Conservation (phyloP, 1,140 invertebrate species). For the Bombus waltoni region DNA sequence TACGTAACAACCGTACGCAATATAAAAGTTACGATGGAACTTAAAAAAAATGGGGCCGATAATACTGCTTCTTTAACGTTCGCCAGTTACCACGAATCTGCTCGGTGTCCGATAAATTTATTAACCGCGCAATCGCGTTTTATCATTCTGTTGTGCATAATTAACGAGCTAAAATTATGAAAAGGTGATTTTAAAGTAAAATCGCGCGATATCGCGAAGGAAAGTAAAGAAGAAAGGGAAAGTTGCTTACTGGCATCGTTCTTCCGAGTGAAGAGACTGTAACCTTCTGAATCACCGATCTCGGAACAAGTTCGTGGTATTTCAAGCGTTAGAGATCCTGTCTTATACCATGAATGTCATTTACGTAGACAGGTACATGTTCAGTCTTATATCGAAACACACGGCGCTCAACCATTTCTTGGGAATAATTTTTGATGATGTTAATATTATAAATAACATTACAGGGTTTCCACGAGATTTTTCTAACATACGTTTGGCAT, state of each 20-base stretch:
- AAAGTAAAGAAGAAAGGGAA: constrained; percentile 53
- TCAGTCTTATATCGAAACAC: neutral
- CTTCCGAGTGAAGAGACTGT: constrained; percentile 35
- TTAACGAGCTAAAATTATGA: neutral
- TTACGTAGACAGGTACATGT: neutral
- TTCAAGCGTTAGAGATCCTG: constrained; percentile 15
- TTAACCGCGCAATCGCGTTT: neutral
- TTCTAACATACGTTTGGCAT: neutral
- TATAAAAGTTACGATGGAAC: constrained; percentile 2
- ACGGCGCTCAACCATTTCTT: neutral
- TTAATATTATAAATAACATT: neutral
- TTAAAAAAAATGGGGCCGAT: neutral
- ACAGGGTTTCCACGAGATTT: neutral
- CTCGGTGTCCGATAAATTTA: neutral
- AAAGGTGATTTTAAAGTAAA: neutral
- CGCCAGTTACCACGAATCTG: neutral
- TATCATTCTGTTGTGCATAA: neutral
- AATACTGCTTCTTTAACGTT: neutral
- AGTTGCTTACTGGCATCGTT: constrained; percentile 40
- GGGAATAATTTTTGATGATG: neutral
- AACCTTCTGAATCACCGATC: constrained; percentile 43
- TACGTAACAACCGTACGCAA: neutral
- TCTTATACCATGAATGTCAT: neutral
- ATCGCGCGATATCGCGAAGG: constrained; percentile 14
- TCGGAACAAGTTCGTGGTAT: constrained; percentile 42